A percentile compares a stretch with the other conserved stretches of the same genome.
These are phyloP conservation scores for Aphidius ervi DNA, from an alignment of 1,140 invertebrate genomes.

Conservation along the genomic window DNA sequence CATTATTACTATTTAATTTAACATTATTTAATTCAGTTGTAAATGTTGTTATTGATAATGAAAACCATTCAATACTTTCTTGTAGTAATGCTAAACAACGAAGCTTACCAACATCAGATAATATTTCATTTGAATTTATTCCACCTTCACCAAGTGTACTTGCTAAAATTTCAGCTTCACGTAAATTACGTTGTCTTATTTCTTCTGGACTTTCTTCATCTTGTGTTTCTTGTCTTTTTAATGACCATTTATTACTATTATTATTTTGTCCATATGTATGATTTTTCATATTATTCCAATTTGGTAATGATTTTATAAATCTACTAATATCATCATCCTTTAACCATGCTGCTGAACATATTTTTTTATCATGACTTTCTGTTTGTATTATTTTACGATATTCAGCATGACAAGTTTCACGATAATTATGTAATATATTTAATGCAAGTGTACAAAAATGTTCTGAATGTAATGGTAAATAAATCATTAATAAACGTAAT, in stretches of 20 bases:
- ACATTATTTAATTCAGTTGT: conserved; percentile 36
- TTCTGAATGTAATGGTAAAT: conserved; percentile 68
- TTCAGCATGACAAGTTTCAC: conserved; percentile 69
- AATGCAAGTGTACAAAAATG: conserved; percentile 68
- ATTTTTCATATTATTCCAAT: conserved; percentile 74
- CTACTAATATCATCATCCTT: conserved; percentile 92
- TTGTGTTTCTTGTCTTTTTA: conserved; percentile 54
- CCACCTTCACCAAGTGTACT: conserved; percentile 81
- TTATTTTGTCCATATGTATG: conserved; percentile 35
- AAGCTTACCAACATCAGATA: conserved; percentile 73
- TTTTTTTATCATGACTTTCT: conserved; percentile 73
- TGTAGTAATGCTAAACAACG: conserved; percentile 82
- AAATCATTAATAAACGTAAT: conserved; percentile 64
- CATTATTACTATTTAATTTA: conserved; percentile 20
- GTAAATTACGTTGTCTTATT: conserved; percentile 73
- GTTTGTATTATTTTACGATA: conserved; percentile 76
- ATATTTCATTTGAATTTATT: conserved; percentile 79
- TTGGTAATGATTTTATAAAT: conserved; percentile 81
- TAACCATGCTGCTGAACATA: conserved; percentile 86
- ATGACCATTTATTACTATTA: conserved; percentile 37
- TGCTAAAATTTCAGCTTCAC: conserved; percentile 89
- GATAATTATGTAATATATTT: conserved; percentile 68
- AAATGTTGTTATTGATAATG: conserved; percentile 34
- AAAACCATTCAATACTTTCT: conserved; percentile 77
- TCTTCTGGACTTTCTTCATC: conserved; percentile 73